Evolutionary conservation across 2,113 vertebrate genomes (phyloP).

Genomic region (Syrmaticus mikado): DNA sequence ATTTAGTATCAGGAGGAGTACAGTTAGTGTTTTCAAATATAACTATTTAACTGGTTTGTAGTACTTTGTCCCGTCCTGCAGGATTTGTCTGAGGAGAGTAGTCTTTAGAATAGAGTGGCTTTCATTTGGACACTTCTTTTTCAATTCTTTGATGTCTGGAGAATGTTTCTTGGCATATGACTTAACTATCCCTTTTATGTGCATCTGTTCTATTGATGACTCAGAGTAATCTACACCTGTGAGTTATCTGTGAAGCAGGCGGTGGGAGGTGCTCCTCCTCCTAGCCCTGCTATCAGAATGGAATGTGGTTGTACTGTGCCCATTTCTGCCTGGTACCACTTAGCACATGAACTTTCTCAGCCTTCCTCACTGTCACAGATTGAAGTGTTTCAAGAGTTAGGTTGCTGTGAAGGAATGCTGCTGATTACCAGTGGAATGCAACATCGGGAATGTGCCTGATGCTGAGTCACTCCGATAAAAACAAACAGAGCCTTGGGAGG

Average conservation of each 20-base stretch:
- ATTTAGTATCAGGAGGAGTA: not conserved
- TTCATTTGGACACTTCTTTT: not conserved
- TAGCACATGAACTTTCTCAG: constrained; percentile 60
- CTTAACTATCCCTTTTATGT: not conserved
- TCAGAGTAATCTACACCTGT: constrained; percentile 32
- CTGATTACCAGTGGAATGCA: constrained; percentile 55
- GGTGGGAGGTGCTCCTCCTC: not conserved
- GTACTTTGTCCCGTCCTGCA: not conserved
- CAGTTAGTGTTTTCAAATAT: not conserved
- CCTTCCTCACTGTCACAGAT: not conserved
- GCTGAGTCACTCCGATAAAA: constrained; percentile 65
- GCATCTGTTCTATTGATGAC: not conserved
- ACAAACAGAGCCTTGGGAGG: not conserved
- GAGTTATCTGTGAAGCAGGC: constrained; percentile 31
- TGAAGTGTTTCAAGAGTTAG: constrained; percentile 27
- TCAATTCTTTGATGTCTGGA: not conserved
- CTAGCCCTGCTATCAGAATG: not conserved
- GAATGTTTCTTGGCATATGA: not conserved
- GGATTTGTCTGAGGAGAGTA: not conserved
- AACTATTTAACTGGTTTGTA: not conserved
- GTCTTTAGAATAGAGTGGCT: not conserved
- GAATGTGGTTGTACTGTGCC: constrained; percentile 39
- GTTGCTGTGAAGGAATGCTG: constrained; percentile 63
- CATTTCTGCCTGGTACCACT: constrained; percentile 76
- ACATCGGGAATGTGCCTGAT: constrained; percentile 11